These are phyloP conservation scores for Eilema caniola DNA, from an alignment of 2,888 invertebrate genomes.

Conservation along the genomic window DNA sequence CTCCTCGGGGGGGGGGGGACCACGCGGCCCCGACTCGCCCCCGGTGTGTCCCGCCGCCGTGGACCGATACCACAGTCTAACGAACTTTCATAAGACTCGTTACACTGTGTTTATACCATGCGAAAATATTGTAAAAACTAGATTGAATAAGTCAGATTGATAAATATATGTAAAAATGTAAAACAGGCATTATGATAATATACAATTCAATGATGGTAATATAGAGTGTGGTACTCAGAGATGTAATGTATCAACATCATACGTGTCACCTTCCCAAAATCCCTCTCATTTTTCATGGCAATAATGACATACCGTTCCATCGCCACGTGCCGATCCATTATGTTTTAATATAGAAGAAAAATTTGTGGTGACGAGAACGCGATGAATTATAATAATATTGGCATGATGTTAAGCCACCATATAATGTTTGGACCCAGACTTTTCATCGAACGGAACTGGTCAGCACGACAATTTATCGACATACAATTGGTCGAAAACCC, in stretches of 20 bases:
- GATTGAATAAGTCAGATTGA: neutral
- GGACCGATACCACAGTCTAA: too few species aligned
- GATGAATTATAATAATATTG: constrained; percentile 9
- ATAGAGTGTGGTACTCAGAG: constrained; percentile 14
- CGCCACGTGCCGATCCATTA: constrained; percentile 26
- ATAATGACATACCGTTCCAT: constrained; percentile 25
- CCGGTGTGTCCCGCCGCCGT: too few species aligned
- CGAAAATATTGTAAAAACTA: neutral
- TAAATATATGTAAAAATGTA: neutral
- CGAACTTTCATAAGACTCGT: too few species aligned
- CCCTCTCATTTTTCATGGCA: constrained; percentile 22
- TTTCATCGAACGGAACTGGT: too few species aligned
- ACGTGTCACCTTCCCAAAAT: constrained; percentile 15
- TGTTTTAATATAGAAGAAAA: constrained; percentile 18
- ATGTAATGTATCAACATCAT: constrained; percentile 14
- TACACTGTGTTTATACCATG: too few species aligned
- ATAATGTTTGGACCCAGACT: too few species aligned
- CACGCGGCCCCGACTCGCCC: too few species aligned
- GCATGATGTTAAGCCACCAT: neutral
- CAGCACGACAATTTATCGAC: too few species aligned
- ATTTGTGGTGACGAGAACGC: neutral
- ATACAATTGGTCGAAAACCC: too few species aligned
- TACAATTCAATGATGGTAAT: constrained; percentile 6
- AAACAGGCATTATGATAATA: constrained; percentile 1
- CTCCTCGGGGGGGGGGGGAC: too few species aligned